Evolutionary conservation across 2,113 vertebrate genomes (phyloP), one percentile per base, ranked within the genome.

Genomic region (Camelus bactrianus): DNA sequence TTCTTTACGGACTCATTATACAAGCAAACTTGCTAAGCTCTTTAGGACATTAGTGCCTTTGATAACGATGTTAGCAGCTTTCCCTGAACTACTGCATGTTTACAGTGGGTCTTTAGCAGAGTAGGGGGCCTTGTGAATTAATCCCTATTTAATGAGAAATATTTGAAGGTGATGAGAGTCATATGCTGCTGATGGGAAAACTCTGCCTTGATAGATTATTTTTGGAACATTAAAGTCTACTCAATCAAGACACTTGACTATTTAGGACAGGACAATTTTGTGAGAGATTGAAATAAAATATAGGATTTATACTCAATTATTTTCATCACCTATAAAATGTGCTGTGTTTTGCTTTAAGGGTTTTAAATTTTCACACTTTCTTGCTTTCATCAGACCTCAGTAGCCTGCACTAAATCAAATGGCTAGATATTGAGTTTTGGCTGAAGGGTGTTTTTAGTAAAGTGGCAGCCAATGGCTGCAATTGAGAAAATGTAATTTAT

Each of bases 81-180:
- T 93, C 3, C 0, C 72, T 52, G 56, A 80, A 88, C 24, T 38
- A n/a, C 56, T 96, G 56, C 84, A 13, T 96, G 7, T 96, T 94
- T 85, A 96, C 91, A 89, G 54, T 48, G 10, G 70, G 50, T 89
- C 93, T 93, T 97, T 94, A 96, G 80, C 32, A 50, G 95, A 93
- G 73, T 42, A 46, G 30, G 82, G 82, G 81, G 84, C 48, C 77
- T 72, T 70, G 77, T 38, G 84, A 16, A 92, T 97, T 98, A 96
- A 98, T 98, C 95, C 97, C 19, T 94, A 50, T 89, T 98, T 98
- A 96, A 97, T 97, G 95, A 98, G 87, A 97, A 97, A 95, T 82
- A 83, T 48, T 19, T 4, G 50, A 96, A 79, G 81, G 77, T 94
- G 76, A 67, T 86, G 92, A 92, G 86, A 87, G 56, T 95, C 75